A percentile compares a stretch with the other conserved stretches of the same genome.
phyloP scores from a whole-genome alignment of 2,888 invertebrate species.

The Heliconius cydno region DNA sequence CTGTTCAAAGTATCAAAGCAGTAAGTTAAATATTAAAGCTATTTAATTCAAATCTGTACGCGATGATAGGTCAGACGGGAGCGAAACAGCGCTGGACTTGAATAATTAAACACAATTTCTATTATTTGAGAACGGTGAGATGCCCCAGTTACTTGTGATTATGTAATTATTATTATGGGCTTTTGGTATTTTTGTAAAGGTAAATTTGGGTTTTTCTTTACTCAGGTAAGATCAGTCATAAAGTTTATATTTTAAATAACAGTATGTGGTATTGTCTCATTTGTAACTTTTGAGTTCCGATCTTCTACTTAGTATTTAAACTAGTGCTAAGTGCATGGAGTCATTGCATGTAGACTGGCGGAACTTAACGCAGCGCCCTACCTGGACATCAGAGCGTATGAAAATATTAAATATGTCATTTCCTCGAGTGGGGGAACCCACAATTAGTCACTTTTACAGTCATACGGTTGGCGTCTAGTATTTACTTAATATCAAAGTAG shows the following conservation, averaged over 20 bases:
- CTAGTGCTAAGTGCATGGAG: too few species aligned
- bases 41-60: conserved; percentile 30
- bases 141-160: conserved; percentile 25
- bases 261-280: too few species aligned
- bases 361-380: too few species aligned
- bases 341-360: too few species aligned
- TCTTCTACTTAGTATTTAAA: too few species aligned
- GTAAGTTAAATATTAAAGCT: conserved; percentile 33
- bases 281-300: too few species aligned
- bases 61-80: conserved; percentile 36
- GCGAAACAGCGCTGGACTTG: conserved; percentile 24
- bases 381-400: too few species aligned
- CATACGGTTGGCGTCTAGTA: too few species aligned
- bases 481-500: too few species aligned
- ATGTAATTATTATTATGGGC: conserved; percentile 6
- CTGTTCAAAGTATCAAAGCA: conserved; percentile 17
- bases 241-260: not conserved
- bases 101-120: conserved; percentile 34
- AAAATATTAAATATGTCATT: too few species aligned
- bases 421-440: too few species aligned
- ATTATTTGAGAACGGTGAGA: conserved; percentile 34
- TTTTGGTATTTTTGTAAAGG: conserved; percentile 7
- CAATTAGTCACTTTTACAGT: too few species aligned
- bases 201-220: not conserved
- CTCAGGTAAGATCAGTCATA: not conserved